Conservation (phyloP, 2,888 invertebrate species). For the Drosophila paranaensis region DNA sequence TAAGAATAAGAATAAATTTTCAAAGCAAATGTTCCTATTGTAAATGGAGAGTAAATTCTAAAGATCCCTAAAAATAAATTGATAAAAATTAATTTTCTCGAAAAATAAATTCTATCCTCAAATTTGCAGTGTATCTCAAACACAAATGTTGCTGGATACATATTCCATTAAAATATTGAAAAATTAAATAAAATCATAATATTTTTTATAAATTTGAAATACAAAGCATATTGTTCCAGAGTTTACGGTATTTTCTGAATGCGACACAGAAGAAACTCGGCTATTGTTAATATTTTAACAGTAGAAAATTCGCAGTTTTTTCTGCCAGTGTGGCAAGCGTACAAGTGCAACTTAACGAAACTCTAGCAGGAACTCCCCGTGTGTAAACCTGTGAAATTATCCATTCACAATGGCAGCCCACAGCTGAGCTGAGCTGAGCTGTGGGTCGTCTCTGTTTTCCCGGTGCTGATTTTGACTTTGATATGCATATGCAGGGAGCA, state of each 20-base stretch:
- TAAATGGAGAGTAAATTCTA: too few relatives aligned
- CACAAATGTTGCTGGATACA: too few relatives aligned
- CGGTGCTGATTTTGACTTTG: constrained; percentile 76
- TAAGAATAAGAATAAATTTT: background rate
- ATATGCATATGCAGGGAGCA: constrained; percentile 55
- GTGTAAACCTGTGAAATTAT: constrained; percentile 58
- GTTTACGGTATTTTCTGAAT: background rate
- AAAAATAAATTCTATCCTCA: too few relatives aligned
- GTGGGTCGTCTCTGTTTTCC: constrained; percentile 44
- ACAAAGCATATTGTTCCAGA: too few relatives aligned
- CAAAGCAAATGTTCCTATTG: too few relatives aligned
- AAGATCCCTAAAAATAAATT: too few relatives aligned
- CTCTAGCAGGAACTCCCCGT: constrained; percentile 25
- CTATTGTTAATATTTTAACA: background rate
- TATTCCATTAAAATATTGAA: too few relatives aligned
- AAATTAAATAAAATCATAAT: too few relatives aligned
- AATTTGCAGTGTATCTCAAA: too few relatives aligned
- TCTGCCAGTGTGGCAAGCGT: constrained; percentile 6
- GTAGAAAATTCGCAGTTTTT: background rate
- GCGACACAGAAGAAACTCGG: accelerated
- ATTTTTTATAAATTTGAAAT: too few relatives aligned
- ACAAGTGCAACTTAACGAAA: constrained; percentile 46
- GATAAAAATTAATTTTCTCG: too few relatives aligned
- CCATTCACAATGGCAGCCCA: constrained; percentile 50
- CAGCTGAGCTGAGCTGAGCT: constrained; percentile 30